Conservation (phyloP, 2,888 invertebrate species). For the Horisme vitalbata region DNA sequence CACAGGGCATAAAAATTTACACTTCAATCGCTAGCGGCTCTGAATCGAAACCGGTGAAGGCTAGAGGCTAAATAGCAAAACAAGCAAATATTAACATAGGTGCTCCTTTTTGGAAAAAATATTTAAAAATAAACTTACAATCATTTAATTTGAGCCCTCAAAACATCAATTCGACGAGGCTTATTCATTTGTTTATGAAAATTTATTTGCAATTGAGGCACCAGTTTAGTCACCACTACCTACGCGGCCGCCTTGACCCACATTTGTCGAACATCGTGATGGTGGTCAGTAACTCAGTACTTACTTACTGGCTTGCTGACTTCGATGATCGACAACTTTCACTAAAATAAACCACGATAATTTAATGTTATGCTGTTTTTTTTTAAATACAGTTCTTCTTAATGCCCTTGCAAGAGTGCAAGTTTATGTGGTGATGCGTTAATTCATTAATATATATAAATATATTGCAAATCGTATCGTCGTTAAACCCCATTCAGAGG, state of each 20-base stretch:
- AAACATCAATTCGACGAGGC: conserved; percentile 31
- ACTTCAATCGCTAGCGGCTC: too few species aligned
- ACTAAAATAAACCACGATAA: conserved; percentile 61
- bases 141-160: conserved; percentile 25
- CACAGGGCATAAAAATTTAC: too few species aligned
- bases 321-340: conserved; percentile 74
- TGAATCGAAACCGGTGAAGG: too few species aligned
- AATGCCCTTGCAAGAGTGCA: too few species aligned
- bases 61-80: background rate
- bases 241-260: conserved; percentile 73
- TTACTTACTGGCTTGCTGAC: conserved; percentile 35
- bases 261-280: conserved; percentile 59
- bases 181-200: conserved; percentile 44
- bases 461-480: conserved; percentile 15
- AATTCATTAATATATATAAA: background rate
- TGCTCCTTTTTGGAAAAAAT: conserved; percentile 1
- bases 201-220: conserved; percentile 53
- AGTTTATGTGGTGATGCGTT: background rate
- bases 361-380: too few species aligned
- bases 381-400: too few species aligned
- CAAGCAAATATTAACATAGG: background rate
- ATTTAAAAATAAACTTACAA: conserved; percentile 23
- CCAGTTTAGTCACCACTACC: conserved; percentile 62
- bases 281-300: conserved; percentile 67
- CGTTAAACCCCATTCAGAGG: too few species aligned